Evolutionary conservation across 1,140 invertebrate species (phyloP).

Genomic region (Pectinophora gossypiella): DNA sequence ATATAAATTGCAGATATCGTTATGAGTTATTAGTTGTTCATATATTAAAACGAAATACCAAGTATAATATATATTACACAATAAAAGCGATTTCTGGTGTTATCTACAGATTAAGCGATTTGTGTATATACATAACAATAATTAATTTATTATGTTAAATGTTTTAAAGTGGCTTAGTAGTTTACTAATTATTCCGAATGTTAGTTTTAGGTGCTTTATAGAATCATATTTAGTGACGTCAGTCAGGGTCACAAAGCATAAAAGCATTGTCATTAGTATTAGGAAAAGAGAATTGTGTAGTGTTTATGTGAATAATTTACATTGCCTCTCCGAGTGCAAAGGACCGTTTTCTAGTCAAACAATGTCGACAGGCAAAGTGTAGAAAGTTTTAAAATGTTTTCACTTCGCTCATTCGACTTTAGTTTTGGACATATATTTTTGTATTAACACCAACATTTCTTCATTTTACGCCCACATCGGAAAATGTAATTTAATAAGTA

Average conservation of each 20-base stretch:
- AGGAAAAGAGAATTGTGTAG: slow-evolving; percentile 1
- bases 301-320: slow-evolving; percentile 3
- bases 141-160: too few species aligned
- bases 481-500: too few species aligned
- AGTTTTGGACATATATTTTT: not conserved
- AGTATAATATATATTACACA: too few species aligned
- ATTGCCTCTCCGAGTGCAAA: not conserved
- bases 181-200: not conserved
- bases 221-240: too few species aligned
- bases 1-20: too few species aligned
- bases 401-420: not conserved
- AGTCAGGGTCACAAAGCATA: not conserved
- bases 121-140: too few species aligned
- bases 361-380: slow-evolving; percentile 2
- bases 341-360: not conserved
- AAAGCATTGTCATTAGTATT: not conserved
- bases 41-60: too few species aligned
- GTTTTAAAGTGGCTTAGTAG: too few species aligned
- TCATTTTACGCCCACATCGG: too few species aligned
- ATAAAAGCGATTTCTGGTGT: too few species aligned
- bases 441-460: slow-evolving; percentile 10
- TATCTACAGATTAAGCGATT: too few species aligned
- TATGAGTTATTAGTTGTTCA: too few species aligned
- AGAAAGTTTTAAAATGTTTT: not conserved
- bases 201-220: not conserved